Percentiles rank a stretch among this genome's conserved stretches.
These are phyloP conservation scores for Pomacea canaliculata DNA, from an alignment of 2,888 invertebrate species.

Conservation along the genomic window DNA sequence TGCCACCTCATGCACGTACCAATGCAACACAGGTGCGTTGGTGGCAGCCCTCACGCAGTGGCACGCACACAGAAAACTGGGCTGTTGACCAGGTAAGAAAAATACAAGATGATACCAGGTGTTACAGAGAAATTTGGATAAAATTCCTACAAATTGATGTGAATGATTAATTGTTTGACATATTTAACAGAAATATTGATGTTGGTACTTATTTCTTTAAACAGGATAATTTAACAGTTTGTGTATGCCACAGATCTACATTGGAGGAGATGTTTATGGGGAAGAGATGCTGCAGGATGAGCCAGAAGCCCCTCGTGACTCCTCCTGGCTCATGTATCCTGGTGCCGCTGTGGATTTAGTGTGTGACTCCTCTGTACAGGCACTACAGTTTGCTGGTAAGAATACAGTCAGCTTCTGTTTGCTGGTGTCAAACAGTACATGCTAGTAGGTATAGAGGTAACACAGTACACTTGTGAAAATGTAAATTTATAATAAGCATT, in stretches of 20 bases:
- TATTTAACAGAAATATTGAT: no score
- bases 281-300: conserved; percentile 62
- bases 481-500: not conserved
- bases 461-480: not conserved
- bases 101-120: not conserved
- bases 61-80: conserved; percentile 66
- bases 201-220: no score
- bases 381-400: conserved; percentile 64
- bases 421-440: not conserved
- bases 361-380: conserved; percentile 59
- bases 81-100: conserved; percentile 69
- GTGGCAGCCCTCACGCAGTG: conserved; percentile 67
- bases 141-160: no score
- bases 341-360: conserved; percentile 63
- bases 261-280: conserved; percentile 67
- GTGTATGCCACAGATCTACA: conserved; percentile 57
- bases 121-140: no score
- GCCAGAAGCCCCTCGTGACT: conserved; percentile 52
- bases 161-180: no score
- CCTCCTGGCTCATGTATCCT: conserved; percentile 66
- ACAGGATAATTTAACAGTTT: no score
- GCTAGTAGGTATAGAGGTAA: not conserved
- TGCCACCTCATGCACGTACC: conserved; percentile 60
- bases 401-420: not conserved
- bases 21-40: conserved; percentile 64